A percentile compares a stretch with the other conserved stretches of the same genome.
Conservation (phyloP, 1,140 invertebrate genomes). For the Pseudoatta argentina region DNA sequence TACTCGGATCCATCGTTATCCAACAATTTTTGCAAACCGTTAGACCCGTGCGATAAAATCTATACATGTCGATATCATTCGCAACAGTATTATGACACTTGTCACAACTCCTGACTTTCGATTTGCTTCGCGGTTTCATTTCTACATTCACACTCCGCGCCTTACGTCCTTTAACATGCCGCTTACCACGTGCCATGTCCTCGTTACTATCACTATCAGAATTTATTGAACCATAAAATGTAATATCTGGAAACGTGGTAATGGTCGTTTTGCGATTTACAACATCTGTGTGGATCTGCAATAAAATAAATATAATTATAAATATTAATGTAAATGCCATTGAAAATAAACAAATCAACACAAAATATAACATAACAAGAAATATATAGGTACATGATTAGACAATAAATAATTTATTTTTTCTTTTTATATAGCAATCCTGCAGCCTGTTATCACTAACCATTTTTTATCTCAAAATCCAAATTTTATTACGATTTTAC, state of each 20-base stretch:
- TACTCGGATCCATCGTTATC: constrained; percentile 74
- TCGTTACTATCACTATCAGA: constrained; percentile 73
- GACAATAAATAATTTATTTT: no score
- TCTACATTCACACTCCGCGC: neutral
- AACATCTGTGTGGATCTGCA: constrained; percentile 78
- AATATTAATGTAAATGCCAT: neutral
- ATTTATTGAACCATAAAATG: constrained; percentile 65
- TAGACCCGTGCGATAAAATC: constrained; percentile 75
- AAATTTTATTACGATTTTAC: no score
- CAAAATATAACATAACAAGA: neutral
- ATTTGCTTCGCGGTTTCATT: neutral
- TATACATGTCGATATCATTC: constrained; percentile 75
- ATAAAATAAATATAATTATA: neutral
- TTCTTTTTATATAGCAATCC: no score
- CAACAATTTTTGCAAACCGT: constrained; percentile 82
- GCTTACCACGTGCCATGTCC: constrained; percentile 50
- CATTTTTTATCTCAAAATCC: no score
- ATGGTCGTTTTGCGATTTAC: constrained; percentile 81
- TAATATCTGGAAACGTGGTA: constrained; percentile 67
- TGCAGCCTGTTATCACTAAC: no score
- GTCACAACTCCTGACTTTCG: constrained; percentile 68
- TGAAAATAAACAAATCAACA: neutral
- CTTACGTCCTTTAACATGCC: neutral
- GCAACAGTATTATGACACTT: constrained; percentile 73
- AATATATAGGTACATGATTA: neutral